phyloP scores from a whole-genome alignment of 2,113 vertebrate species.

The Noctilio leporinus region DNA sequence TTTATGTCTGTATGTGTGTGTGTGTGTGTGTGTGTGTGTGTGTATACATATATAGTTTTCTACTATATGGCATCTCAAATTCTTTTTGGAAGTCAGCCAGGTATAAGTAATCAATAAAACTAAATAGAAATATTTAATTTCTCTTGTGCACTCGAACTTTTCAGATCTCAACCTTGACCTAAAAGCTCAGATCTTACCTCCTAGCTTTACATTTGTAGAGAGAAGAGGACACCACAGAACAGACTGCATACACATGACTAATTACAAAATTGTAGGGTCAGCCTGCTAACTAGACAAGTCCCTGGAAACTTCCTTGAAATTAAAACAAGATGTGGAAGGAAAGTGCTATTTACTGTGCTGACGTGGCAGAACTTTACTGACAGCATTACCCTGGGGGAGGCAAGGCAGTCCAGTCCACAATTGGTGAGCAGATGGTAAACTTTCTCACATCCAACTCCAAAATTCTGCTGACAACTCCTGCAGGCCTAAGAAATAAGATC shows the following conservation, averaged over 20 bases:
- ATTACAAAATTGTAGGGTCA: conserved; percentile 71
- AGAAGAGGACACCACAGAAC: neutral
- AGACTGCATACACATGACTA: conserved; percentile 56
- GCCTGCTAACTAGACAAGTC: conserved; percentile 61
- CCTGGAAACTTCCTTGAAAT: conserved; percentile 65
- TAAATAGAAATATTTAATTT: conserved; percentile 48
- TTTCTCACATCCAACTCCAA: neutral
- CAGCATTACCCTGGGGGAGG: neutral
- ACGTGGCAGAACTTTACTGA: conserved; percentile 47
- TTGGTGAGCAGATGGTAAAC: conserved; percentile 53
- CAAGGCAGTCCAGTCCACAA: neutral
- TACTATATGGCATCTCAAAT: conserved; percentile 28
- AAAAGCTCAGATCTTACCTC: neutral
- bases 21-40: too few species aligned
- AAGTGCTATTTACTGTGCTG: conserved; percentile 16
- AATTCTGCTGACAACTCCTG: neutral
- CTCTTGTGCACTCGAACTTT: neutral
- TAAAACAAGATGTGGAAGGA: conserved; percentile 70
- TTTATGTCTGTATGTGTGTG: conserved; percentile 40
- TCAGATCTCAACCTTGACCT: neutral
- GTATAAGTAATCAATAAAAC: conserved; percentile 38
- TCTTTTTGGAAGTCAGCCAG: conserved; percentile 53
- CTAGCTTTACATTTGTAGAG: neutral
- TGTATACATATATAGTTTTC: too few species aligned
- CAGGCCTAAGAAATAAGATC: conserved; percentile 4